Conservation (phyloP, 2,888 invertebrate genomes). For the Drosophila putrida region DNA sequence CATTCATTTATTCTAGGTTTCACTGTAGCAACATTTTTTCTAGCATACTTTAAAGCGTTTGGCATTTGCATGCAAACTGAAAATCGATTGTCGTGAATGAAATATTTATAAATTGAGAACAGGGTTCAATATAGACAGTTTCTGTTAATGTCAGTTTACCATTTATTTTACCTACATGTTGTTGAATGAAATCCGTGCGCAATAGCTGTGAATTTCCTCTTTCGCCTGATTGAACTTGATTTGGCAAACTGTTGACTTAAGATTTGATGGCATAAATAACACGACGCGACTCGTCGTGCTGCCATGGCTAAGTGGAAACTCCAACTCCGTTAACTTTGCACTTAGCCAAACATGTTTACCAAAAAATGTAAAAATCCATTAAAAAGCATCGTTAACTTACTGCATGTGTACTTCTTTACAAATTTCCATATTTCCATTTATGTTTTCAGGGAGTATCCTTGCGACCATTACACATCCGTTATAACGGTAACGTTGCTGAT, state of each 20-base stretch:
- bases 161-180: constrained; percentile 8
- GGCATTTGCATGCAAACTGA: constrained; percentile 36
- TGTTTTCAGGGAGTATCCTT: constrained; percentile 94
- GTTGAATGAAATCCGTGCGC: background rate
- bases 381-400: background rate
- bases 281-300: background rate
- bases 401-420: background rate
- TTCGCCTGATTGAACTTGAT: constrained; percentile 31
- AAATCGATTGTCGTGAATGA: constrained; percentile 55
- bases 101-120: constrained; percentile 13
- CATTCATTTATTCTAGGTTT: background rate
- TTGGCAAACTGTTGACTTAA: constrained; percentile 24
- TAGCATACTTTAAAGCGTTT: constrained; percentile 44
- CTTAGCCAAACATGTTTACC: background rate
- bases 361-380: constrained; percentile 3
- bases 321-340: constrained; percentile 6
- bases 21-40: background rate
- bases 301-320: constrained; percentile 2
- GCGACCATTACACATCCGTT: constrained; percentile 98
- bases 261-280: constrained; percentile 9
- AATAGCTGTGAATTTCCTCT: constrained; percentile 10
- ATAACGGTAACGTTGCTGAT: constrained; percentile 98
- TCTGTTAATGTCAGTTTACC: constrained; percentile 9
- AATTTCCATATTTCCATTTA: background rate
- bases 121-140: background rate